phyloP scores from a whole-genome alignment of 2,113 vertebrate genomes.

The Puntigrus tetrazona region DNA sequence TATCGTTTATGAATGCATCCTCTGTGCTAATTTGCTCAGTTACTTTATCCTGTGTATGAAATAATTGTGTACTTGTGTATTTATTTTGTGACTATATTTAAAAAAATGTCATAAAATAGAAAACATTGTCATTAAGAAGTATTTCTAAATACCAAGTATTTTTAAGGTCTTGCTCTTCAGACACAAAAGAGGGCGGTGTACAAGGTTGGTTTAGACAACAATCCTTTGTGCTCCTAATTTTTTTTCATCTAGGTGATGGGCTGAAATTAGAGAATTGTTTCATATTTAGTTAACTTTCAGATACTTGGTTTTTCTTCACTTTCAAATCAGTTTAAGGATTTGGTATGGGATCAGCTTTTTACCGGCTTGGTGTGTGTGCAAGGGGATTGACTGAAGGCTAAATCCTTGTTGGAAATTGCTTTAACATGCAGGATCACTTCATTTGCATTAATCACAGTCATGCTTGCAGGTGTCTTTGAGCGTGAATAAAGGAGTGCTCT shows the following conservation, averaged over 20 bases:
- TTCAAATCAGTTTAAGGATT: not conserved
- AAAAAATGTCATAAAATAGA: too few species aligned
- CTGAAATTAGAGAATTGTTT: not conserved
- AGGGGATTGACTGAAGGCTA: not conserved
- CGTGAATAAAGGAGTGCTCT: constrained; percentile 67
- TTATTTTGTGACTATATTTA: too few species aligned
- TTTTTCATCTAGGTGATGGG: not conserved
- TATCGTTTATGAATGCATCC: too few species aligned
- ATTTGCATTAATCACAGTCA: not conserved
- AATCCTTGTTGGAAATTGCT: not conserved
- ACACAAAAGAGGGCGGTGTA: not conserved
- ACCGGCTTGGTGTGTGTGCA: not conserved
- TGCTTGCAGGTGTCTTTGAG: constrained; percentile 64
- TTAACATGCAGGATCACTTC: not conserved
- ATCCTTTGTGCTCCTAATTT: not conserved
- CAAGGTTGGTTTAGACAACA: not conserved
- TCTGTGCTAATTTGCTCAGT: too few species aligned
- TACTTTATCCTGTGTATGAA: too few species aligned
- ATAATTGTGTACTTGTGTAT: too few species aligned
- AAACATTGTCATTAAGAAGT: not conserved
- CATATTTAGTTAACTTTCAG: not conserved
- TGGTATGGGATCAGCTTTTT: not conserved
- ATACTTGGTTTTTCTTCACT: not conserved
- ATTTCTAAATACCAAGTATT: not conserved
- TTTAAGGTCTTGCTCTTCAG: constrained; percentile 15